Percentiles rank a stretch among this genome's conserved stretches.
phyloP scores from a whole-genome alignment of 1,140 invertebrate species.

The Plodia interpunctella region DNA sequence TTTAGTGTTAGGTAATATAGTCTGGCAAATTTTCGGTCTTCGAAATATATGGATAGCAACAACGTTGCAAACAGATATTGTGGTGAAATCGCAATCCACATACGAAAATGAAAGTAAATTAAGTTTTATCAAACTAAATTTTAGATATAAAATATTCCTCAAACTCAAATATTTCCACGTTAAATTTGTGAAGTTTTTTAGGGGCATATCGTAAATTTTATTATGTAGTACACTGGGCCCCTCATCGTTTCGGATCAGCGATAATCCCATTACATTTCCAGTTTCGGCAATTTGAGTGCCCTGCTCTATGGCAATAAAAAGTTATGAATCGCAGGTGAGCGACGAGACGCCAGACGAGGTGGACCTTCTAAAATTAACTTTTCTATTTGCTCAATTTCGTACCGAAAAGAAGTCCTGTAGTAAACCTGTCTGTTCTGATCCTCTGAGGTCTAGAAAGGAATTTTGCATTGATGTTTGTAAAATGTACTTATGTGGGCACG shows the following conservation, averaged over 20 bases:
- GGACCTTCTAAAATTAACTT: not conserved
- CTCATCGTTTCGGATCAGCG: constrained; percentile 47
- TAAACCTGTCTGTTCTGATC: too few relatives aligned
- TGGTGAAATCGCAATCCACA: not conserved
- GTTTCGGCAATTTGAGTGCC: constrained; percentile 42
- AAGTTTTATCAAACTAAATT: not conserved
- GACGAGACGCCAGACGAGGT: not conserved
- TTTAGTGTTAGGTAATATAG: too few relatives aligned
- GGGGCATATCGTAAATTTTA: constrained; percentile 40
- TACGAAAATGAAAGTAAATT: not conserved
- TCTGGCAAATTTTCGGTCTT: too few relatives aligned
- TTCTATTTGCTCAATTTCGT: too few relatives aligned
- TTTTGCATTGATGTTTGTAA: too few relatives aligned
- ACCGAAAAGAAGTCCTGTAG: too few relatives aligned
- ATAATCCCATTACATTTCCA: constrained; percentile 51
- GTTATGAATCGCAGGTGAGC: constrained; percentile 42
- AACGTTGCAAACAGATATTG: too few relatives aligned
- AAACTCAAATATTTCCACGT: constrained; percentile 10
- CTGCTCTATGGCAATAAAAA: constrained; percentile 38
- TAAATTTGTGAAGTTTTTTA: constrained; percentile 30
- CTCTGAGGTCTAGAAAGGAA: too few relatives aligned
- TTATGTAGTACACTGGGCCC: constrained; percentile 39
- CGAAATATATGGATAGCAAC: too few relatives aligned
- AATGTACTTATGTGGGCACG: too few relatives aligned
- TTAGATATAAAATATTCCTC: not conserved